A percentile compares a stretch with the other conserved stretches of the same genome.
These are phyloP conservation scores for Oryzias celebensis DNA, from an alignment of 2,113 vertebrate species.

Conservation along the genomic window DNA sequence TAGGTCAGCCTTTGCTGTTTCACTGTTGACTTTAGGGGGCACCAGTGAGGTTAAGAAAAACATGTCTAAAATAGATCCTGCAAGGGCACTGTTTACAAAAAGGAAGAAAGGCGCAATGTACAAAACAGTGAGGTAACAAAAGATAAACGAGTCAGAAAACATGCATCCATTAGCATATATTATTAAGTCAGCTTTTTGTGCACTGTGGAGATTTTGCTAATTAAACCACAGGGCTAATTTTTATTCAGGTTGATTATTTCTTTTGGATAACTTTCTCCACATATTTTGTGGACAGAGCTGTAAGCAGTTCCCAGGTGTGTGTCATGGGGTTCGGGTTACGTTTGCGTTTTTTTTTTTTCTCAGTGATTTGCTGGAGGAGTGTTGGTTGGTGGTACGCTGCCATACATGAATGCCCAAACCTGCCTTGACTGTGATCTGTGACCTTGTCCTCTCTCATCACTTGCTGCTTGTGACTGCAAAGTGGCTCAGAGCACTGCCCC, in stretches of 20 bases:
- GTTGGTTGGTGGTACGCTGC: constrained; percentile 35
- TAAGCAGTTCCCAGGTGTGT: constrained; percentile 22
- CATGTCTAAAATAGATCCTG: constrained; percentile 45
- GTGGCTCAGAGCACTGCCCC: constrained; percentile 55
- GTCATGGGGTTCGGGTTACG: constrained; percentile 14
- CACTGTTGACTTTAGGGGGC: constrained; percentile 29
- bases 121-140: neutral
- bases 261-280: neutral
- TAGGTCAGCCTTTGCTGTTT: constrained; percentile 55
- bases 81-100: constrained; percentile 5
- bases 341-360: constrained; percentile 6
- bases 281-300: neutral
- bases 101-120: neutral
- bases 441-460: constrained; percentile 73
- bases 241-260: constrained; percentile 15
- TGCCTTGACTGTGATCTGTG: constrained; percentile 61
- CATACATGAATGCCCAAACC: constrained; percentile 59
- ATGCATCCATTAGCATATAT: constrained; percentile 35
- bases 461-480: constrained; percentile 52
- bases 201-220: constrained; percentile 25
- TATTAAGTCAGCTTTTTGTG: constrained; percentile 20
- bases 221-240: constrained; percentile 33
- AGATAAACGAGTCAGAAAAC: constrained; percentile 34
- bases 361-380: constrained; percentile 17
- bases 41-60: constrained; percentile 30